Conservation (phyloP, 2,113 vertebrate species). For the Cryptomyrus ogoouensis region DNA sequence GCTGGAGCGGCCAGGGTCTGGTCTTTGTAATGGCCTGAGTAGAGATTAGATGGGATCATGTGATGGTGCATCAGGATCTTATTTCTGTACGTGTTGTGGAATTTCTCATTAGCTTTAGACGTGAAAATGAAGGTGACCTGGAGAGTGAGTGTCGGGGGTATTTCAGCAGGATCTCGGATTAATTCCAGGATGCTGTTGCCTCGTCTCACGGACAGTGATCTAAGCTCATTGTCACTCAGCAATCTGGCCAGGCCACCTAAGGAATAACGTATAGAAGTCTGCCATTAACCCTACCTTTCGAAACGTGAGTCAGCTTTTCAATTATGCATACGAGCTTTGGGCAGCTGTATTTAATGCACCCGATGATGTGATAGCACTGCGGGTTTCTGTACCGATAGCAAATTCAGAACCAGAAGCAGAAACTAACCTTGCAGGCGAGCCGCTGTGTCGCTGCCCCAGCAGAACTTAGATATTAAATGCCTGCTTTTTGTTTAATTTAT, state of each 20-base stretch:
- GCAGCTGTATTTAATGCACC: not conserved
- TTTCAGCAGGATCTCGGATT: not conserved
- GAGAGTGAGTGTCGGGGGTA: not conserved
- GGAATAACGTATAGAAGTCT: not conserved
- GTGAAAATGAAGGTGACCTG: not conserved
- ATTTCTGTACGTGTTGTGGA: not conserved
- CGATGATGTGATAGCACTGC: not conserved
- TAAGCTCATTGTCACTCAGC: not conserved
- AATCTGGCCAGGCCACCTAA: not conserved
- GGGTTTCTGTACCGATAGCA: not conserved
- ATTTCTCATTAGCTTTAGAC: not conserved
- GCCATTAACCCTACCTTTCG: not conserved
- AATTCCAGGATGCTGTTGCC: not conserved
- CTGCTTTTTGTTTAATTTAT: not conserved
- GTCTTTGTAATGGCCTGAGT: not conserved
- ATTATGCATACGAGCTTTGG: not conserved
- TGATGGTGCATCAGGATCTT: not conserved
- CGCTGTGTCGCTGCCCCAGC: not conserved
- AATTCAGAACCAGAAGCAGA: not conserved
- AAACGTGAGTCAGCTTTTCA: not conserved
- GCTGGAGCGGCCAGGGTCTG: no score
- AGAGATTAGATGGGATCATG: not conserved
- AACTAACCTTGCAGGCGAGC: not conserved
- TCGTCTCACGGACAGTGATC: not conserved
- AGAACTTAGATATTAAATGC: not conserved